Percentiles rank a stretch among this genome's conserved stretches.
Evolutionary conservation across 2,888 invertebrate genomes (phyloP).

Genomic region (Eudemis profundana): DNA sequence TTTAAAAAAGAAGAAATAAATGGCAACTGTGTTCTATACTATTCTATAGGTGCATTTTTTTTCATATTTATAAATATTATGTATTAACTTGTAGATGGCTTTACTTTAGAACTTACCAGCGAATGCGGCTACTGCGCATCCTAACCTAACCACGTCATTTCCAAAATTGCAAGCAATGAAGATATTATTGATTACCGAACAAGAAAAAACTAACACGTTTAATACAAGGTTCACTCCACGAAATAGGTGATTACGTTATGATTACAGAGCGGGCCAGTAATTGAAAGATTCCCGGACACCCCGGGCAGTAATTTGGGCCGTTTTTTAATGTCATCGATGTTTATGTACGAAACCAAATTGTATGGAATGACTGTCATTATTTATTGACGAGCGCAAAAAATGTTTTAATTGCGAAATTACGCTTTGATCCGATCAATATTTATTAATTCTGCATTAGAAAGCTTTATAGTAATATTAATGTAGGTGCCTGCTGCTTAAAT

Average conservation of each 20-base stretch:
- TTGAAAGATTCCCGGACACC: slow-evolving; percentile 63
- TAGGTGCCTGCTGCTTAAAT: background rate
- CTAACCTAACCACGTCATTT: background rate
- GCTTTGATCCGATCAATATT: background rate
- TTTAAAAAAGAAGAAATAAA: too few relatives aligned
- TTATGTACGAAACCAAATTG: slow-evolving; percentile 37
- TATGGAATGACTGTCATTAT: slow-evolving; percentile 40
- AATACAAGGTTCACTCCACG: slow-evolving; percentile 57
- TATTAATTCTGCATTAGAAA: background rate
- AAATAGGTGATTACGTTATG: slow-evolving; percentile 77
- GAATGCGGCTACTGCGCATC: background rate
- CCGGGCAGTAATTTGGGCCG: slow-evolving; percentile 46
- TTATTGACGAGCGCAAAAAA: slow-evolving; percentile 32
- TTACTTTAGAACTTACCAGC: background rate
- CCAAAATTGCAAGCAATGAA: slow-evolving; percentile 45
- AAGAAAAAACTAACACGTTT: slow-evolving; percentile 52
- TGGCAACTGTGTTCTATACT: too few relatives aligned
- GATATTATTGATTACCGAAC: slow-evolving; percentile 54
- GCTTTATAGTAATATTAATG: background rate
- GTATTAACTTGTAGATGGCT: too few relatives aligned
- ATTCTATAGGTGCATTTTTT: too few relatives aligned
- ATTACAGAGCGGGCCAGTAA: slow-evolving; percentile 76
- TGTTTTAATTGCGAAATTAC: slow-evolving; percentile 32
- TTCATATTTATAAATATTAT: too few relatives aligned
- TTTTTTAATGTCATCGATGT: slow-evolving; percentile 43